Percentiles rank a stretch among this genome's conserved stretches.
Conservation (phyloP, 2,113 vertebrate genomes). For the Sorex araneus region DNA sequence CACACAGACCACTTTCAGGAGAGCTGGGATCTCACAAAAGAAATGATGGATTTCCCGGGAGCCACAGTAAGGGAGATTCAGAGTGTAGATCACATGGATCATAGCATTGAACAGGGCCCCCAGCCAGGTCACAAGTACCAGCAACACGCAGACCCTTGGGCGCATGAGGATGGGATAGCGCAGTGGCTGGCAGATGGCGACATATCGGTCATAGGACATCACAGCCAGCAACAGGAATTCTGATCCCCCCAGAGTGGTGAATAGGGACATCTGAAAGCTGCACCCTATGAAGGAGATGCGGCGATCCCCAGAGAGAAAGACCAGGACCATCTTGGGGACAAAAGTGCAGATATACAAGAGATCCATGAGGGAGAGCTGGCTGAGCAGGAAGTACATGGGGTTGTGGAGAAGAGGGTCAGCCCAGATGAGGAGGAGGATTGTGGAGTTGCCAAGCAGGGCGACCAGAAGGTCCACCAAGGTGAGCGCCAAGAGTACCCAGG, state of each 20-base stretch:
- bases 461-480: not conserved
- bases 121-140: not conserved
- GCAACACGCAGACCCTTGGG: not conserved
- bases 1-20: not conserved
- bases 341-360: not conserved
- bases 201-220: constrained; percentile 27
- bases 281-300: not conserved
- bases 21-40: constrained; percentile 37
- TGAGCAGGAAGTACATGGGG: not conserved
- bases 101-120: not conserved
- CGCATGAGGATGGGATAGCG: not conserved
- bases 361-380: not conserved
- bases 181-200: constrained; percentile 8
- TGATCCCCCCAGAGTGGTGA: not conserved
- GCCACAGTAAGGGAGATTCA: constrained; percentile 16
- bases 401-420: not conserved
- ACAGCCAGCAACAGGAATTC: constrained; percentile 46
- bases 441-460: not conserved
- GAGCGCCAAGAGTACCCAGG: not conserved
- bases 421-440: not conserved
- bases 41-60: constrained; percentile 39
- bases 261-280: constrained; percentile 47
- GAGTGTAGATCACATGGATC: not conserved
- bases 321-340: not conserved
- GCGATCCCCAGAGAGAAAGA: not conserved